Conservation (phyloP, 2,888 invertebrate genomes). For the Crossocerus cetratus region DNA sequence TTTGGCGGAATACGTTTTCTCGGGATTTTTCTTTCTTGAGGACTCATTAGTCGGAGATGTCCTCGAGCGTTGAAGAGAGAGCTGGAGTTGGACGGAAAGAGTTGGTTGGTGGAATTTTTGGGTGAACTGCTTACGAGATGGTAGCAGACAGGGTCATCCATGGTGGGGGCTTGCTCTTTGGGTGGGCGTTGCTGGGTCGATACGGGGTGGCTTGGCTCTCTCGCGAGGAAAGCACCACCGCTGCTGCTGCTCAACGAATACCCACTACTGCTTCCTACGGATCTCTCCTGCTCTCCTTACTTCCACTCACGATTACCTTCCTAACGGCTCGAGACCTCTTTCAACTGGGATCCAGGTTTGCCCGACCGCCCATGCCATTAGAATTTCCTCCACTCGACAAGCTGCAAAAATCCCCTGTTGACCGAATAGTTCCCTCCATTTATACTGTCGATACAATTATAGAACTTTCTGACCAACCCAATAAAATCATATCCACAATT, state of each 20-base stretch:
- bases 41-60: no score
- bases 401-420: no score
- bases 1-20: no score
- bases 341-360: no score
- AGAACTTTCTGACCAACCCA: no score
- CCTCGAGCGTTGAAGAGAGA: background rate
- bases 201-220: slow-evolving; percentile 69
- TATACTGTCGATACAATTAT: no score
- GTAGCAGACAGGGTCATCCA: slow-evolving; percentile 49
- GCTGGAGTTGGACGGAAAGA: background rate
- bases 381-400: no score
- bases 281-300: background rate
- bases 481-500: no score
- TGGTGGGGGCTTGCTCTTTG: slow-evolving; percentile 59
- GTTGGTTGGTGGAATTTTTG: slow-evolving; percentile 47
- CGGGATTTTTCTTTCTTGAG: no score
- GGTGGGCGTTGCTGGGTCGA: slow-evolving; percentile 71
- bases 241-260: slow-evolving; percentile 33
- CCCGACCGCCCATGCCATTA: no score
- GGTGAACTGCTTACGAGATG: slow-evolving; percentile 33
- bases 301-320: background rate
- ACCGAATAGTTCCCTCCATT: no score
- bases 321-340: background rate
- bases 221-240: slow-evolving; percentile 58
- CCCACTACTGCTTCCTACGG: slow-evolving; percentile 8